Evolutionary conservation across 2,113 vertebrate genomes (phyloP).

Genomic region (Dicrurus megarhynchus): DNA sequence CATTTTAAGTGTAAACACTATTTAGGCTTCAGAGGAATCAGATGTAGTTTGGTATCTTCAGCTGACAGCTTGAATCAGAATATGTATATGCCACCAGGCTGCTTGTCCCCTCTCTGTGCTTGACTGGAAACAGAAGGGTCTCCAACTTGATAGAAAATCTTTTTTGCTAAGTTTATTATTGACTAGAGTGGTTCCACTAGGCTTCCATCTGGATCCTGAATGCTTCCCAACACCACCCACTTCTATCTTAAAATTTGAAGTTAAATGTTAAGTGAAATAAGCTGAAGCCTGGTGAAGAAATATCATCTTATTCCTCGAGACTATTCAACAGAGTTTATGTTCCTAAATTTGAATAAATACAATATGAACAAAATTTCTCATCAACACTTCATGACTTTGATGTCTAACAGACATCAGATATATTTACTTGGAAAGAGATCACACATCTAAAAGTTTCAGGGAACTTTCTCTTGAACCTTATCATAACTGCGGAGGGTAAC

Average conservation of each 20-base stretch:
- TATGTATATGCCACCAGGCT: background rate
- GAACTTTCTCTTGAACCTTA: background rate
- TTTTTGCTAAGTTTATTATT: slow-evolving; percentile 43
- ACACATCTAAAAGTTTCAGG: background rate
- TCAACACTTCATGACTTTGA: background rate
- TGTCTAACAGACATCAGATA: background rate
- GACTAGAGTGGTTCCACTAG: background rate
- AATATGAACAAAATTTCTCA: background rate
- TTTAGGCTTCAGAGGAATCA: background rate
- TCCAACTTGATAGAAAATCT: background rate
- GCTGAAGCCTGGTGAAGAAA: background rate
- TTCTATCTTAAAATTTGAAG: background rate
- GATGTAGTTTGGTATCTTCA: background rate
- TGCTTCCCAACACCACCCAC: slow-evolving; percentile 24
- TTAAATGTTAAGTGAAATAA: slow-evolving; percentile 13
- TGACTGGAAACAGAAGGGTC: slow-evolving; percentile 38
- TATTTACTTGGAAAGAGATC: background rate
- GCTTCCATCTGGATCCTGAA: slow-evolving; percentile 11
- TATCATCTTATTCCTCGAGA: background rate
- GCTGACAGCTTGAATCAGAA: background rate
- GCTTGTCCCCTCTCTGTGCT: background rate
- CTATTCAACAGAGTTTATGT: background rate
- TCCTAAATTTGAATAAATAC: background rate
- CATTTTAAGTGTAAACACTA: background rate
- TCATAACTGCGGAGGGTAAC: fast-evolving